A percentile compares a stretch with the other conserved stretches of the same genome.
Conservation (phyloP, 2,113 vertebrate genomes). For the Holacanthus passer region DNA sequence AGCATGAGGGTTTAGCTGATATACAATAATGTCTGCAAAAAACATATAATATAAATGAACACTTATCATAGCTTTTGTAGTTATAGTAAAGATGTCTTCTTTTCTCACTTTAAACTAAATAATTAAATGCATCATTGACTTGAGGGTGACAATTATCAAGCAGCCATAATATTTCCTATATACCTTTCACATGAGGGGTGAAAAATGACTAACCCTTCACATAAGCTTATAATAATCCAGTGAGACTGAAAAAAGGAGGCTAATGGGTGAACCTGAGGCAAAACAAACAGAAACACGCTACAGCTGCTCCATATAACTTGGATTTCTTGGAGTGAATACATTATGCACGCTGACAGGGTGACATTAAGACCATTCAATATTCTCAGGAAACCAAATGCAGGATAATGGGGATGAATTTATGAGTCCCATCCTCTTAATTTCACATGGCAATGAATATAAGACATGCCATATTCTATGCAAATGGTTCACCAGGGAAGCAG, state of each 20-base stretch:
- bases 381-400: slow-evolving; percentile 32
- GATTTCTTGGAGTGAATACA: slow-evolving; percentile 34
- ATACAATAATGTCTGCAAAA: neutral
- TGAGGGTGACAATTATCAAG: neutral
- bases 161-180: neutral
- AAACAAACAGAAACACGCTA: slow-evolving; percentile 23
- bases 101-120: neutral
- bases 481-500: slow-evolving; percentile 21
- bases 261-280: slow-evolving; percentile 39
- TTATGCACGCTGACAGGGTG: slow-evolving; percentile 38
- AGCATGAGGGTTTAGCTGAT: neutral
- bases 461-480: slow-evolving; percentile 8
- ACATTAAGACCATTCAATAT: slow-evolving; percentile 32
- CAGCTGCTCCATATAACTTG: slow-evolving; percentile 38
- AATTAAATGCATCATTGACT: neutral
- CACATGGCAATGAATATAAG: slow-evolving; percentile 20
- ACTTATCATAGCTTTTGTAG: neutral
- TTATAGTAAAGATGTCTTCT: neutral
- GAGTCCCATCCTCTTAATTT: slow-evolving; percentile 32
- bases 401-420: slow-evolving; percentile 19
- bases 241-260: slow-evolving; percentile 23
- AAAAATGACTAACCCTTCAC: neutral
- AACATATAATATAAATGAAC: neutral
- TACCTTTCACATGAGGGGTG: neutral
- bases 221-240: slow-evolving; percentile 23